Evolutionary conservation across 2,888 invertebrate genomes (phyloP).

Genomic region (Acanthoscelides obtectus): DNA sequence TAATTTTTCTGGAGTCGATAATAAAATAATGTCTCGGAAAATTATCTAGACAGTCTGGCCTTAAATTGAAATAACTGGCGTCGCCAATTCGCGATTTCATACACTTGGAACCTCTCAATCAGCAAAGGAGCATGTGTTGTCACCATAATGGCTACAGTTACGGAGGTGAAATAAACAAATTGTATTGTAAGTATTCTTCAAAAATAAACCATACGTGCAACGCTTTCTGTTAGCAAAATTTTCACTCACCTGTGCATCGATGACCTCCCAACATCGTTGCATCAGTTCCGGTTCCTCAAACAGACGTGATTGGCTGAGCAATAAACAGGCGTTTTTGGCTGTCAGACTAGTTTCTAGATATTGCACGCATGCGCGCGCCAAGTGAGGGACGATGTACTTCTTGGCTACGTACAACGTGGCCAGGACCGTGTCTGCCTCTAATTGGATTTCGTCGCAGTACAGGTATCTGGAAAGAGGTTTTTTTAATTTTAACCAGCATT

Average conservation of each 20-base stretch:
- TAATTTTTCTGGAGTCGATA: too few relatives aligned
- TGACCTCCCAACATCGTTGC: constrained; percentile 96
- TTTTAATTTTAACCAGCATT: too few relatives aligned
- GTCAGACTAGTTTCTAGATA: constrained; percentile 93
- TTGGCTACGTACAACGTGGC: constrained; percentile 94
- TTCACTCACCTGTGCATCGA: constrained; percentile 85
- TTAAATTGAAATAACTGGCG: too few relatives aligned
- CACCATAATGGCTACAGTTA: too few relatives aligned
- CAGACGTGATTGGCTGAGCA: constrained; percentile 89
- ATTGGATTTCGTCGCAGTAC: constrained; percentile 93
- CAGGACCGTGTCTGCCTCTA: constrained; percentile 92
- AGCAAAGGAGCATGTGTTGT: too few relatives aligned
- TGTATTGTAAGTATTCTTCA: background rate
- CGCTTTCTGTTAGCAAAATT: constrained; percentile 30
- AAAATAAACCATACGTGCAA: background rate
- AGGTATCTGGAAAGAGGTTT: constrained; percentile 78
- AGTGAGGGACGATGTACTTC: constrained; percentile 93
- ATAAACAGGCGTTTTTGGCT: constrained; percentile 92
- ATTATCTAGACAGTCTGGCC: too few relatives aligned
- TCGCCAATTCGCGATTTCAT: too few relatives aligned
- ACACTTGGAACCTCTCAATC: too few relatives aligned
- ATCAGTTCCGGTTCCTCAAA: constrained; percentile 96
- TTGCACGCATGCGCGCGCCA: constrained; percentile 90
- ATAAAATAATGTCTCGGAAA: too few relatives aligned
- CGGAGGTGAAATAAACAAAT: background rate